phyloP scores from a whole-genome alignment of 2,797 vertebrate genomes.

The Myotis vivesi region DNA sequence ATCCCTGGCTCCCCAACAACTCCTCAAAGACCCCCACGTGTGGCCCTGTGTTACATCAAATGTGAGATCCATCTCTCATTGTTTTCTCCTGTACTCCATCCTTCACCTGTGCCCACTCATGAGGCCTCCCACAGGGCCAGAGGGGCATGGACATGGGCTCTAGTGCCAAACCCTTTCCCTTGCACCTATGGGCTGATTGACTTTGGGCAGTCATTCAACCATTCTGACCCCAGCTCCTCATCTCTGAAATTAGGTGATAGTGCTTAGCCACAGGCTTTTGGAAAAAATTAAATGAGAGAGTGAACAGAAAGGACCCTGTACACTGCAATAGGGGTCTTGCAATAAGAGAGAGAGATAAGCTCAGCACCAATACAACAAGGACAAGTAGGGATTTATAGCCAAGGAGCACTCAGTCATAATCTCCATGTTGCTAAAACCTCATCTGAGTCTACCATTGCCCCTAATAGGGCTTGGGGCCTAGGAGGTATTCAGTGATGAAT shows the following conservation, averaged over 20 bases:
- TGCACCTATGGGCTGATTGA: not conserved
- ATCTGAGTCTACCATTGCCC: not conserved
- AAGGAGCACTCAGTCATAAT: not conserved
- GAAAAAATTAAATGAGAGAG: not conserved
- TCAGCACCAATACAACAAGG: not conserved
- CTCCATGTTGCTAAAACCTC: not conserved
- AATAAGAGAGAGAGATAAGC: not conserved
- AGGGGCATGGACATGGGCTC: not conserved
- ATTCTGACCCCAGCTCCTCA: not conserved
- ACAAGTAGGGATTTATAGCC: not conserved
- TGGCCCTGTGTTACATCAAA: not conserved
- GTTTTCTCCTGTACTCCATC: not conserved
- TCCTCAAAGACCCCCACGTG: not conserved
- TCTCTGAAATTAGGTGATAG: not conserved
- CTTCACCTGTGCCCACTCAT: not conserved
- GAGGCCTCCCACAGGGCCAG: not conserved
- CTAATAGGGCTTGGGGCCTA: not conserved
- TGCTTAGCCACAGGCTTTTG: not conserved
- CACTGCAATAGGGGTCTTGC: not conserved
- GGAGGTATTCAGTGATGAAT: not conserved
- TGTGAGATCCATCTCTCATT: not conserved
- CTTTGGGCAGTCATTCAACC: not conserved
- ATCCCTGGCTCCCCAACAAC: not conserved
- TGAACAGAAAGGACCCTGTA: not conserved
- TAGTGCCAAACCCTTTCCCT: not conserved